These are phyloP conservation scores for Apodemia hepburni DNA, from an alignment of 2,888 invertebrate genomes.

Conservation along the genomic window DNA sequence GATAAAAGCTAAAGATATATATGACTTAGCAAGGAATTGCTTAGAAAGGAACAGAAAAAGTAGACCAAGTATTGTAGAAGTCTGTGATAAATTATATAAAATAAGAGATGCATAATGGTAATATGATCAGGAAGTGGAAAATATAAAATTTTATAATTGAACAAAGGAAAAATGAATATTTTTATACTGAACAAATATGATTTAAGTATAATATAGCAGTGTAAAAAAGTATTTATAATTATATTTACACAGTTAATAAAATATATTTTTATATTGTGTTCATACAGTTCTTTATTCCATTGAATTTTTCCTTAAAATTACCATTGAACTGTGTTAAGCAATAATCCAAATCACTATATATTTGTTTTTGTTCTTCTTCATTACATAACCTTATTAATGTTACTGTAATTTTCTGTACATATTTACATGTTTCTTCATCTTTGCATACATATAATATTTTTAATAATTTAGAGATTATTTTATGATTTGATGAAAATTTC, in stretches of 20 bases:
- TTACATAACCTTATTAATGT: constrained; percentile 49
- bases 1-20: constrained; percentile 73
- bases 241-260: too few relatives aligned
- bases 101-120: constrained; percentile 35
- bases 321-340: constrained; percentile 26
- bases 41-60: constrained; percentile 73
- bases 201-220: too few relatives aligned
- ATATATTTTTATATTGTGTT: background rate
- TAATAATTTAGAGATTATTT: constrained; percentile 50
- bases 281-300: constrained; percentile 38
- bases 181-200: too few relatives aligned
- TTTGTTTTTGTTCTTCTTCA: constrained; percentile 43
- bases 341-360: constrained; percentile 41
- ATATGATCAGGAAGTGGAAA: background rate
- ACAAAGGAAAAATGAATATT: too few relatives aligned
- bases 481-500: constrained; percentile 48
- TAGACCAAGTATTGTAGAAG: constrained; percentile 80
- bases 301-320: constrained; percentile 43
- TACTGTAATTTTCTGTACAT: constrained; percentile 47
- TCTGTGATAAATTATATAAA: constrained; percentile 56
- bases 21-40: constrained; percentile 77
- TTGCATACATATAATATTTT: constrained; percentile 53
- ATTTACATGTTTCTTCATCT: constrained; percentile 39
- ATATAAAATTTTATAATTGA: too few relatives aligned
- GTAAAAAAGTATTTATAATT: too few relatives aligned